Base-by-base conservation (phyloP, 2,888 invertebrate genomes). In the Temnothorax unifasciatus region DNA sequence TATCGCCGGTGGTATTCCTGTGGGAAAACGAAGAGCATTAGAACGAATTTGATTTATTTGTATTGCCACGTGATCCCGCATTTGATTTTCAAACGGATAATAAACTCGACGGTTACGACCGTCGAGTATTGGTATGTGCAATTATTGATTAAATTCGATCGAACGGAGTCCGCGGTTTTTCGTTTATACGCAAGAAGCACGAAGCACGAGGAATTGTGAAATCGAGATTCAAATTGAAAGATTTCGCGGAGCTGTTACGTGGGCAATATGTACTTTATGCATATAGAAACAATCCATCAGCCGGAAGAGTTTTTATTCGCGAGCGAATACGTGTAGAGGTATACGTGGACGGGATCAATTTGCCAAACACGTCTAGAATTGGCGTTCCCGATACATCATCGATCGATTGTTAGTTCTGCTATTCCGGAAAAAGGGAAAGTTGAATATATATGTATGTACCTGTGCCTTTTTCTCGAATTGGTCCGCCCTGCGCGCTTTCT, bases 31-130 rank as follows among this genome's bases (percentile, higher is more conserved):
- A 54, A 57, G 57, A 73, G 50, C 47, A 47, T 68, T 52, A 38
- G 57, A 71, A 18, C n/a, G 25, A 81, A 54, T 81, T 38, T 59
- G 79, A 79, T 57, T 79, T 47, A 47, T 66, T 44, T 4, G 29
- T 2, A 50, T 41, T 38, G 25, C 41, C 44, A 44, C 57, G 15
- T 15, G 69, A 68, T 66, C n/a, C 41, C 52, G 34, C 41, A 44
- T 57, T 54, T 68, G 29, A 57, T 68, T 41, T 68, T 68, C 41
- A 68, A 77, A 41, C 41, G 21, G 54, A 54, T 77, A 52, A 29
- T 29, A 29, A 54, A 15, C n/a, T 13, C 6, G n/a, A 54, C n/a
- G 9, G n/a, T 11, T 25, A 29, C 18, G n/a, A 52, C n/a, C n/a
- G n/a, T n/a, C 9, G 52, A 6, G n/a, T n/a, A 52, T 54, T n/a